phyloP scores from a whole-genome alignment of 2,113 vertebrate species.

The Barbus barbus region DNA sequence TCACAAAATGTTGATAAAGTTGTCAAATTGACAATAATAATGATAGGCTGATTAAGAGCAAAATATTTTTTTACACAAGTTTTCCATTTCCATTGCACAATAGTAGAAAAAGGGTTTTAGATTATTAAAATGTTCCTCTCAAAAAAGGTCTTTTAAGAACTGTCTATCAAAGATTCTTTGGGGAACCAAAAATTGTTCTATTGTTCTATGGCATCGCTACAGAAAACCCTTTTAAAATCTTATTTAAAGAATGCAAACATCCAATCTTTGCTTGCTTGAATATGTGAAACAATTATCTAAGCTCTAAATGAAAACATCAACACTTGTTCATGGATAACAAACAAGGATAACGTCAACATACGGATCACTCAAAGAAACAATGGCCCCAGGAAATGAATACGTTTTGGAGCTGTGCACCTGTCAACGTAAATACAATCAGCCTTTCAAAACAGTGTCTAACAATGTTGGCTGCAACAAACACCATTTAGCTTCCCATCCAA shows the following conservation, averaged over 20 bases:
- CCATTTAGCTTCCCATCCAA: conserved; percentile 19
- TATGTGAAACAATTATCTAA: conserved; percentile 10
- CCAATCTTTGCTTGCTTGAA: conserved; percentile 21
- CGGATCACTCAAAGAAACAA: conserved; percentile 17
- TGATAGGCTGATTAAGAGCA: conserved; percentile 36
- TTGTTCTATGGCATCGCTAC: neutral
- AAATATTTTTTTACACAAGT: conserved; percentile 16
- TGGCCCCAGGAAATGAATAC: conserved; percentile 32
- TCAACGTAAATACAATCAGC: conserved; percentile 23
- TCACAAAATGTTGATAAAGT: conserved; percentile 2
- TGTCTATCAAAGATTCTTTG: neutral
- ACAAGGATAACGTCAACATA: conserved; percentile 1
- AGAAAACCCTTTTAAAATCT: neutral
- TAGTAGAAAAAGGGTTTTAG: neutral
- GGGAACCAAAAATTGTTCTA: neutral
- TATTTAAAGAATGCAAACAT: conserved; percentile 6
- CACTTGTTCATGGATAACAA: conserved; percentile 18
- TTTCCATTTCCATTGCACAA: neutral
- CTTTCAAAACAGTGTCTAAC: conserved; percentile 14
- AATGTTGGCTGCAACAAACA: conserved; percentile 7
- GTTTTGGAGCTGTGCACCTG: neutral
- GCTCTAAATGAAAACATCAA: conserved; percentile 31
- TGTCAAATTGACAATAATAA: conserved; percentile 33
- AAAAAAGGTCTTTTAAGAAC: neutral
- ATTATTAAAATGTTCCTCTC: neutral